Conservation (phyloP, 2,888 invertebrate genomes). For the Hypomecis punctinalis region DNA sequence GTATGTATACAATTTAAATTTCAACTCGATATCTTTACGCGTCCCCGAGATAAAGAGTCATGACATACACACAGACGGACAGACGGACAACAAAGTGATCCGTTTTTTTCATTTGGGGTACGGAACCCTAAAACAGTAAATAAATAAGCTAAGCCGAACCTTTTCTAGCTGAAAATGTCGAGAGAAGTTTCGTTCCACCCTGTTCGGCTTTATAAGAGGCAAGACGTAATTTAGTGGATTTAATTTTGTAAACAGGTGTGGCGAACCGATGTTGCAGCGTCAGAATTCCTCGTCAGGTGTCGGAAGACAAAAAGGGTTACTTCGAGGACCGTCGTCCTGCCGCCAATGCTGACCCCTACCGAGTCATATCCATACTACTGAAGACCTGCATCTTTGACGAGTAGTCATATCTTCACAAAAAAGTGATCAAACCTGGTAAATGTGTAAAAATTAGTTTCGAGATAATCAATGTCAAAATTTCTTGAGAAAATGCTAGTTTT, state of each 20-base stretch:
- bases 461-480: too few species aligned
- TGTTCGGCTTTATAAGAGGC: not conserved
- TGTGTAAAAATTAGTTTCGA: not conserved
- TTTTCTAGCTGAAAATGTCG: not conserved
- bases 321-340: slow-evolving; percentile 97
- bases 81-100: too few species aligned
- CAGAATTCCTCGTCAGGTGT: slow-evolving; percentile 96
- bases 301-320: slow-evolving; percentile 96
- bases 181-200: not conserved
- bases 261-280: slow-evolving; percentile 97
- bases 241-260: slow-evolving; percentile 86
- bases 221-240: not conserved
- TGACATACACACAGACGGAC: too few species aligned
- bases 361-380: slow-evolving; percentile 91
- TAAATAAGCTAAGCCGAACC: not conserved
- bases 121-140: too few species aligned
- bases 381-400: slow-evolving; percentile 93
- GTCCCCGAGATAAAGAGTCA: too few species aligned
- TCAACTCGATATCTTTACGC: too few species aligned
- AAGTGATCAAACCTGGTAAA: not conserved
- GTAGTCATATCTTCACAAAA: slow-evolving; percentile 60
- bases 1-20: too few species aligned
- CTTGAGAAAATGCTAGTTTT: too few species aligned
- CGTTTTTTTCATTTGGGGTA: too few species aligned
- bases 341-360: slow-evolving; percentile 96